phyloP scores from a whole-genome alignment of 2,797 vertebrate species.

The Graptemys geographica region DNA sequence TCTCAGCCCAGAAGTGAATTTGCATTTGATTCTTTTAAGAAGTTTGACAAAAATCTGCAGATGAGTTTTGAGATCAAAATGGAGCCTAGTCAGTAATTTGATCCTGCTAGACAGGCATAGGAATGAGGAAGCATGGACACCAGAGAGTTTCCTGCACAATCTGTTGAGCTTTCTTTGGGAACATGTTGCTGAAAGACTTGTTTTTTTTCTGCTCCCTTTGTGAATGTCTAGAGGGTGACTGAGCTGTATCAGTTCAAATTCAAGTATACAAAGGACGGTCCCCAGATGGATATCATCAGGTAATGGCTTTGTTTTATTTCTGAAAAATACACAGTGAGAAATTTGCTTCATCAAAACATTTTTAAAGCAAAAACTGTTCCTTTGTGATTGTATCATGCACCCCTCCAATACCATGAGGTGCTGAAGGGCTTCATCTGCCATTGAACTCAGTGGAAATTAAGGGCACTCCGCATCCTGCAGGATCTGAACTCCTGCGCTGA shows the following conservation, averaged over 20 bases:
- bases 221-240: constrained; percentile 77
- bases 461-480: background rate
- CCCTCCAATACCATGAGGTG: background rate
- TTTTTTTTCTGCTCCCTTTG: constrained; percentile 46
- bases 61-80: background rate
- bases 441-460: background rate
- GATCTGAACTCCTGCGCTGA: background rate
- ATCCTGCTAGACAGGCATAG: background rate
- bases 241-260: constrained; percentile 86
- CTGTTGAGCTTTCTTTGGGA: background rate
- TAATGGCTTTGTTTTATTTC: constrained; percentile 60
- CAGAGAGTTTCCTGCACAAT: background rate
- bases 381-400: background rate
- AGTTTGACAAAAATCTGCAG: background rate
- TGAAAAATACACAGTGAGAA: background rate
- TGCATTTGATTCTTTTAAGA: background rate
- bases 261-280: constrained; percentile 78
- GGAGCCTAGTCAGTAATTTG: background rate
- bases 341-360: background rate
- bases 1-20: constrained; percentile 11
- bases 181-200: background rate
- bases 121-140: background rate
- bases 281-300: constrained; percentile 83
- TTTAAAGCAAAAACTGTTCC: background rate
- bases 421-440: constrained; percentile 14